phyloP scores from a whole-genome alignment of 2,113 vertebrate species.

The Capra hircus region DNA sequence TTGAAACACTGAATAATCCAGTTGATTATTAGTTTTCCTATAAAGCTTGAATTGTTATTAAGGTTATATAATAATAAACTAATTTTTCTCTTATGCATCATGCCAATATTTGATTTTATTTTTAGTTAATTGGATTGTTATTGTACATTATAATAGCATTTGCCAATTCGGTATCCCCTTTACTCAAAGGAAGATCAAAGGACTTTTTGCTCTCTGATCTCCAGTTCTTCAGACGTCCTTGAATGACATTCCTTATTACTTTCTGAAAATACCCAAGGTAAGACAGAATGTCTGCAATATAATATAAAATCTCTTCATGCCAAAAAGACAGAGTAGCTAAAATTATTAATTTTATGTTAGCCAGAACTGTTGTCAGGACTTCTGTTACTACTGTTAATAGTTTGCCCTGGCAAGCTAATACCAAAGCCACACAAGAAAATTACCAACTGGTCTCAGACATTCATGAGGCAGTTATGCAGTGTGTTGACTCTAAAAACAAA shows the following conservation, averaged over 20 bases:
- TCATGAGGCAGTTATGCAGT: background rate
- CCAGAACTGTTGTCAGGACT: background rate
- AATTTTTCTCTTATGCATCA: background rate
- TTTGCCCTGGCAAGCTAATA: background rate
- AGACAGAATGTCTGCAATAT: background rate
- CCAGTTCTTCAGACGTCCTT: constrained; percentile 28
- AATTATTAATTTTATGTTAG: constrained; percentile 34
- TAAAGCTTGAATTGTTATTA: background rate
- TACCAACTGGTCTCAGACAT: background rate
- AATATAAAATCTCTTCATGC: background rate
- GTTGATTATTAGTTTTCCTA: background rate
- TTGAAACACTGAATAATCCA: background rate
- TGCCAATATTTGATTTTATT: background rate
- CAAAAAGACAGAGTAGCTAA: background rate
- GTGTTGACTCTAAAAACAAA: background rate
- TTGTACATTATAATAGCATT: constrained; percentile 30
- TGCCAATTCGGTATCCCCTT: background rate
- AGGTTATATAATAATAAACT: constrained; percentile 25
- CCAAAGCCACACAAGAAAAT: background rate
- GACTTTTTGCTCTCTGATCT: constrained; percentile 43
- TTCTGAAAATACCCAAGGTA: constrained; percentile 36
- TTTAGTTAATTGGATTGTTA: constrained; percentile 27
- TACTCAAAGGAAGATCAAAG: constrained; percentile 45
- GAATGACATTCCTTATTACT: constrained; percentile 57
- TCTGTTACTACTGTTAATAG: background rate